Conservation (phyloP, 2,113 vertebrate species). For the Poicephalus meyeri region DNA sequence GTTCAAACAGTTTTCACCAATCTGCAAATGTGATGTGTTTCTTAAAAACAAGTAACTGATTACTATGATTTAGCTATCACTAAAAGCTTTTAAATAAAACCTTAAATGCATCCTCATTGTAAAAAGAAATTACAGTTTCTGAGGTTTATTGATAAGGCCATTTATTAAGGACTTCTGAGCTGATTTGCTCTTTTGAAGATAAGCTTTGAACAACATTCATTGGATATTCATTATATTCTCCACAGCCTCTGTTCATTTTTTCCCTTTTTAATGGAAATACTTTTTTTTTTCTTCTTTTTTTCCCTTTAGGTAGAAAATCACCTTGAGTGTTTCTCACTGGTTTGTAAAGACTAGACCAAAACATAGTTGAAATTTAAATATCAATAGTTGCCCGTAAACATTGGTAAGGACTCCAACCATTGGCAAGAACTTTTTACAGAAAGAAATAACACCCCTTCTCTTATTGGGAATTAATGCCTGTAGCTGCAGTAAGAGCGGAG, state of each 20-base stretch:
- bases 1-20: slow-evolving; percentile 3
- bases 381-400: neutral
- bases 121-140: slow-evolving; percentile 62
- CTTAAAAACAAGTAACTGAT: slow-evolving; percentile 35
- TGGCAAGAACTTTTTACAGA: neutral
- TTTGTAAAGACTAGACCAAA: neutral
- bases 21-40: slow-evolving; percentile 53
- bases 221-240: slow-evolving; percentile 47
- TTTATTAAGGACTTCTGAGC: slow-evolving; percentile 61
- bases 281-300: neutral
- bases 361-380: slow-evolving; percentile 13
- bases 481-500: slow-evolving; percentile 3
- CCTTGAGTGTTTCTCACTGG: neutral
- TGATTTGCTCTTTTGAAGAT: slow-evolving; percentile 70
- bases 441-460: neutral
- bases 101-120: slow-evolving; percentile 50
- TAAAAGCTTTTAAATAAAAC: slow-evolving; percentile 69
- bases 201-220: slow-evolving; percentile 53
- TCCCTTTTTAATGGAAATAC: neutral
- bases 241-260: neutral
- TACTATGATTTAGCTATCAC: slow-evolving; percentile 14
- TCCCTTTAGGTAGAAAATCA: slow-evolving; percentile 11
- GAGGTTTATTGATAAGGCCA: slow-evolving; percentile 59
- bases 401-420: neutral
- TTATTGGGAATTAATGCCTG: neutral